These are phyloP conservation scores for Sisor rabdophorus DNA, from an alignment of 2,113 vertebrate species.

Conservation along the genomic window DNA sequence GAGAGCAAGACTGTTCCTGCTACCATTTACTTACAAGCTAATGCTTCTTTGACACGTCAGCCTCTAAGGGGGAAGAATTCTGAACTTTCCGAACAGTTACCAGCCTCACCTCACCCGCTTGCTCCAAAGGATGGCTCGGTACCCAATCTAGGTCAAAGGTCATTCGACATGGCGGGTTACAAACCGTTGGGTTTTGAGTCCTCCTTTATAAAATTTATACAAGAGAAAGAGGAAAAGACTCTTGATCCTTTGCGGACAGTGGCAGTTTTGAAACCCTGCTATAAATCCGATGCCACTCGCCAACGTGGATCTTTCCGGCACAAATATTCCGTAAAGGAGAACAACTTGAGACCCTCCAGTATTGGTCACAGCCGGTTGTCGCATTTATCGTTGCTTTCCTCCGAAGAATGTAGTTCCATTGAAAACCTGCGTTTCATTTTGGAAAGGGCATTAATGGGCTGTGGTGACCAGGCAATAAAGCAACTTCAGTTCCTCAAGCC, in stretches of 20 bases:
- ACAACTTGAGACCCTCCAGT: constrained; percentile 67
- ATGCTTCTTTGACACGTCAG: constrained; percentile 65
- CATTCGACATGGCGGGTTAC: constrained; percentile 84
- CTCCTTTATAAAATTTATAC: constrained; percentile 93
- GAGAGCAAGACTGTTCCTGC: constrained; percentile 62
- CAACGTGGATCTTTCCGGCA: constrained; percentile 58
- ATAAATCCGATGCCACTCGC: constrained; percentile 34
- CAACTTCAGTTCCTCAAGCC: constrained; percentile 97
- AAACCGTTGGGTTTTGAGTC: constrained; percentile 94
- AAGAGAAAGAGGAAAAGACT: constrained; percentile 80
- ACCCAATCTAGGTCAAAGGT: constrained; percentile 53
- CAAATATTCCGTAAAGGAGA: constrained; percentile 73
- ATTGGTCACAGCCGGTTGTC: constrained; percentile 69
- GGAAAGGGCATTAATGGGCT: constrained; percentile 91
- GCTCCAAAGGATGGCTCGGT: constrained; percentile 69
- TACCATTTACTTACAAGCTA: constrained; percentile 28
- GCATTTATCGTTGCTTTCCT: constrained; percentile 62
- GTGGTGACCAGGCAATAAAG: constrained; percentile 96
- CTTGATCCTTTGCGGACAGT: constrained; percentile 47
- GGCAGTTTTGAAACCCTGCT: constrained; percentile 18
- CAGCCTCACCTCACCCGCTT: constrained; percentile 45
- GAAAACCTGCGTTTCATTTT: constrained; percentile 89
- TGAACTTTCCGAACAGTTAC: constrained; percentile 66
- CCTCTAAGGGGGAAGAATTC: constrained; percentile 78
- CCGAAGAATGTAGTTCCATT: constrained; percentile 72